These are phyloP conservation scores for Vimba vimba DNA, from an alignment of 2,113 vertebrate genomes.

Conservation along the genomic window DNA sequence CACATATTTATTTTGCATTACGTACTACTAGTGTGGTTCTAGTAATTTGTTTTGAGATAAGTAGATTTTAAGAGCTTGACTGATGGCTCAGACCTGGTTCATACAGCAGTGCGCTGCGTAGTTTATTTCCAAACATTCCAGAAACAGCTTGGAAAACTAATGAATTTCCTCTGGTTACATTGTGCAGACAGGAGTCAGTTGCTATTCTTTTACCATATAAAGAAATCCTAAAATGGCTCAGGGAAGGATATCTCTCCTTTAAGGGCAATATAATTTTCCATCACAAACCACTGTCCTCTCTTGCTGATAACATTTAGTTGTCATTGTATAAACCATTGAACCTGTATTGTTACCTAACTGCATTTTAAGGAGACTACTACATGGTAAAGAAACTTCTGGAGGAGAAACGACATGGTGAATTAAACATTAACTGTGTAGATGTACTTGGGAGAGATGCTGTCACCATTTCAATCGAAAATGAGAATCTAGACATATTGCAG, in stretches of 20 bases:
- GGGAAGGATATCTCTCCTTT: slow-evolving; percentile 61
- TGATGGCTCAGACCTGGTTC: background rate
- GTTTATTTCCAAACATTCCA: background rate
- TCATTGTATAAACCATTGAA: background rate
- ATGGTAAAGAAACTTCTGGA: slow-evolving; percentile 99
- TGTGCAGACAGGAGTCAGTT: slow-evolving; percentile 39
- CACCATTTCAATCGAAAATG: slow-evolving; percentile 97
- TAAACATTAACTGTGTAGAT: slow-evolving; percentile 97
- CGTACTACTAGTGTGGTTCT: background rate
- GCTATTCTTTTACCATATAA: slow-evolving; percentile 71
- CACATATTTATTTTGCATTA: background rate
- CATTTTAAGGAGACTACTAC: slow-evolving; percentile 91
- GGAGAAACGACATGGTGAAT: slow-evolving; percentile 89
- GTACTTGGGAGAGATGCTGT: slow-evolving; percentile 94
- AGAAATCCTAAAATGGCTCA: slow-evolving; percentile 58
- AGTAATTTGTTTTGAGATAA: background rate
- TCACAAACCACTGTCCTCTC: slow-evolving; percentile 24
- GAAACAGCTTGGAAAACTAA: background rate
- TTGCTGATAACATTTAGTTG: background rate
- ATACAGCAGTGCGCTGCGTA: too few species aligned
- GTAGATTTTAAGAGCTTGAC: slow-evolving; percentile 5
- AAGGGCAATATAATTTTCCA: slow-evolving; percentile 70
- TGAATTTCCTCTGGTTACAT: slow-evolving; percentile 30
- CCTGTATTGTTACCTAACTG: background rate
- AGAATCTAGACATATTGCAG: slow-evolving; percentile 96